Base-by-base conservation (phyloP, 2,113 vertebrate species). In the Empidonax alnorum region DNA sequence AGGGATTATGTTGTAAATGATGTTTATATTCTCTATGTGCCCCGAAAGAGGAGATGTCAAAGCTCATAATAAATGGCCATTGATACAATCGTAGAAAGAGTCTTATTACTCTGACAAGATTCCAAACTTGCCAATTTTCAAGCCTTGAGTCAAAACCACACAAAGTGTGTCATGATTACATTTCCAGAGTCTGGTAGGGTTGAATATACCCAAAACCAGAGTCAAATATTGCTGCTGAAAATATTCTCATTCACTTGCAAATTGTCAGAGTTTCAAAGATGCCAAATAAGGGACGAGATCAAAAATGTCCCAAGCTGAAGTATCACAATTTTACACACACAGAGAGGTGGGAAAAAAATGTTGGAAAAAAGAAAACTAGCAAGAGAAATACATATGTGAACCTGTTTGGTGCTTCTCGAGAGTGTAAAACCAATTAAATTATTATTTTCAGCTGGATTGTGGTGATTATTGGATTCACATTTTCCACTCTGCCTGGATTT, bases 301-400 rank as follows among this genome's bases (percentile, higher is more conserved):
- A 21, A 23, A 72, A 89, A 14, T 4, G 2, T 12, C 11, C 14
- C 17, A 35, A 7, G 3, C 3, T 15, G 15, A 18, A 86, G 37
- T 8, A 47, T 0, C 14, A 17, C 2, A 67, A 13, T 1, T 74
- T 19, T 8, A 47, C 2, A 37, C 2, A 37, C 2, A 23, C 0
- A 9, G 5, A 9, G 5, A 19, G 4, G 3, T 24, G 31, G 3
- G 20, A 3, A 30, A 69, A 49, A 53, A 16, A 0, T 0, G 49
- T 4, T 1, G 2, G 19, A 5, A 3, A 7, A 67, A 46, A n/a
- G 8, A 25, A n/a, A 2, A 2, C 1, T 8, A 30, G 7, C 4
- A 56, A 61, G 2, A 15, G 2, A 76, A 59, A 44, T 28, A 6
- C 1, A 19, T 7, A 6, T 33, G 4, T 23, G 41, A 90, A 58